These are phyloP conservation scores for Chrysomallon squamiferum DNA, from an alignment of 1,140 invertebrate genomes.

Conservation along the genomic window DNA sequence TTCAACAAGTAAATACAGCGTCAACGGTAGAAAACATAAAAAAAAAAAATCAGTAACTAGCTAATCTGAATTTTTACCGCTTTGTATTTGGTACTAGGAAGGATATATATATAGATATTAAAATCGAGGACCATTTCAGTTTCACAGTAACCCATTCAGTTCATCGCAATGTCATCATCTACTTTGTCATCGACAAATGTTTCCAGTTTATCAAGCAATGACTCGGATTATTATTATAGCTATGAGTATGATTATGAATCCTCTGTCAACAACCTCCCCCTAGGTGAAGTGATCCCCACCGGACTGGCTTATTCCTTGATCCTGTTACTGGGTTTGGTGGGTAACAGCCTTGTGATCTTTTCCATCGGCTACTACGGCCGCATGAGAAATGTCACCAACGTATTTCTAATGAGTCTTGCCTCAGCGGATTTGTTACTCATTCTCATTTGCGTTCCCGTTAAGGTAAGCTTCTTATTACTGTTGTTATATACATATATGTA, in stretches of 20 bases:
- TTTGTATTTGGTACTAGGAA: too few relatives aligned
- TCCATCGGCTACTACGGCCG: conserved; percentile 64
- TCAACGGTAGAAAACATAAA: too few relatives aligned
- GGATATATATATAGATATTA: too few relatives aligned
- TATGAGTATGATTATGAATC: conserved; percentile 64
- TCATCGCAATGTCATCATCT: too few relatives aligned
- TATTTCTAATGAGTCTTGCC: conserved; percentile 74
- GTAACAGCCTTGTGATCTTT: conserved; percentile 69
- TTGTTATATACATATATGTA: too few relatives aligned
- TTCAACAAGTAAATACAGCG: too few relatives aligned
- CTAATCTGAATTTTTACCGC: too few relatives aligned
- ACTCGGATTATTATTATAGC: conserved; percentile 15
- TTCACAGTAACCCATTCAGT: too few relatives aligned
- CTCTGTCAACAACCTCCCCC: conserved; percentile 57
- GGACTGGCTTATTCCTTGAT: conserved; percentile 70
- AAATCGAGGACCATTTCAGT: too few relatives aligned
- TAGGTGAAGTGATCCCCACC: conserved; percentile 68
- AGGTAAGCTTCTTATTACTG: conserved; percentile 65
- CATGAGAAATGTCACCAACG: conserved; percentile 71
- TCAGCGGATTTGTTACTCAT: conserved; percentile 75
- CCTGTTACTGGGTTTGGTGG: conserved; percentile 69
- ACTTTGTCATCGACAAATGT: too few relatives aligned
- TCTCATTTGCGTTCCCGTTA: conserved; percentile 75
- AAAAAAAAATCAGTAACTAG: too few relatives aligned
- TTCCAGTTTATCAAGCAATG: not conserved